Evolutionary conservation across 2,113 vertebrate genomes (phyloP), one percentile per base, ranked within the genome.

Genomic region (Melanerpes aurifrons): DNA sequence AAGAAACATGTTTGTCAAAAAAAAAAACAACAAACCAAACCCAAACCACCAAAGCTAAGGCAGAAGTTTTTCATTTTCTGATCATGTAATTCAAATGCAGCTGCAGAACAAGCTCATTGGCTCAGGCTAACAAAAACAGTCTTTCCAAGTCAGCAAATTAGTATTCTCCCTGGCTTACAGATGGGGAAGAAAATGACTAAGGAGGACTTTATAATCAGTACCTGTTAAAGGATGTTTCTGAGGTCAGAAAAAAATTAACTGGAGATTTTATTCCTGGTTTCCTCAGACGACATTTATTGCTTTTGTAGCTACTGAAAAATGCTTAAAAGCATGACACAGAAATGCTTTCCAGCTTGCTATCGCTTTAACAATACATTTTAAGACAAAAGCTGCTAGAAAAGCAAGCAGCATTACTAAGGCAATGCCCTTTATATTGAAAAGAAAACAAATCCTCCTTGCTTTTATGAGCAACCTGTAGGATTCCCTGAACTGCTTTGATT

Each of bases 391-490:
- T 71, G 72, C 50, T 50, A 64, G 58, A 91, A 94, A 90, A 91
- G 37, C 48, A 86, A 83, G 73, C 28, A 29, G 26, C 48, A 62
- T 19, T 78, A 54, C 43, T 37, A 59, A 75, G 10, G 57, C n/a
- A 87, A 64, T 56, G 35, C 31, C 22, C 57, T 93, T 83, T 74
- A 67, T 20, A 69, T 1, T 29, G 70, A 63, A 93, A 73, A 43
- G 47, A 70, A 89, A 89, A 45, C 54, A 79, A 58, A 96, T 77
- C 45, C 37, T 87, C 62, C 62, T 82, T 79, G 58, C 12, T 71
- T 95, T 81, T 66, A 43, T 25, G 61, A 80, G 47, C 53, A 96
- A 96, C 94, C 91, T 97, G 95, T 95, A 95, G 90, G 94, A 94
- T 93, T 96, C 92, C 66, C 80, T 68, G 45, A 87, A 80, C 59